Percentiles rank a stretch among this genome's conserved stretches.
These are phyloP conservation scores for Galemys pyrenaicus DNA, from an alignment of 2,113 vertebrate genomes.

Conservation along the genomic window DNA sequence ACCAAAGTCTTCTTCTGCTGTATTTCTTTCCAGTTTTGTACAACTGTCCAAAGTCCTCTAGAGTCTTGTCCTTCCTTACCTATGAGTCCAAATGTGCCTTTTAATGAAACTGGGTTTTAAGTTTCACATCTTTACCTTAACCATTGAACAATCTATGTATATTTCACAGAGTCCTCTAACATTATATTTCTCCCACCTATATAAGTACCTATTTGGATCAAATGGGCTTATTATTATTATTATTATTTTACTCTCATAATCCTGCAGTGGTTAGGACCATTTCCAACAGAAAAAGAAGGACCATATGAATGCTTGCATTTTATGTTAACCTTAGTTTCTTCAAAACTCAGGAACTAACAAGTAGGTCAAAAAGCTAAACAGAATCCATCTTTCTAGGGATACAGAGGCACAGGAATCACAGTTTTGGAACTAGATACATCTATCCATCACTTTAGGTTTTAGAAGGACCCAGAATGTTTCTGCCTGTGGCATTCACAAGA, in stretches of 20 bases:
- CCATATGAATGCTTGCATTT: background rate
- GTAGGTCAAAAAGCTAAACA: background rate
- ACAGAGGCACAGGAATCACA: background rate
- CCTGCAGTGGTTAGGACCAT: background rate
- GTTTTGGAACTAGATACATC: background rate
- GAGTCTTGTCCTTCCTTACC: background rate
- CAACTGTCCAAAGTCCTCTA: background rate
- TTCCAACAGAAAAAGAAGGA: background rate
- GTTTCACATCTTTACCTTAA: background rate
- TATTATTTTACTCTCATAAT: background rate
- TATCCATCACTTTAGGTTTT: background rate
- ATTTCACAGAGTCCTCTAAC: background rate
- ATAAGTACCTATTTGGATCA: background rate
- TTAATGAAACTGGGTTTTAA: background rate
- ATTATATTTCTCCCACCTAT: background rate
- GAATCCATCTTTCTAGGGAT: background rate
- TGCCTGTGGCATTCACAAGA: background rate
- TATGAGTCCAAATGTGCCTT: background rate
- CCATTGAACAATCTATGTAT: background rate
- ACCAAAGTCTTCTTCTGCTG: background rate
- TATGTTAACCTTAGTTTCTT: background rate
- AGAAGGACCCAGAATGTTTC: background rate
- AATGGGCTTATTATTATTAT: background rate
- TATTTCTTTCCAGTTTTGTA: background rate
- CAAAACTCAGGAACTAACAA: background rate